These are phyloP conservation scores for Microtus ochrogaster DNA, from an alignment of 2,113 vertebrate species.

Conservation along the genomic window DNA sequence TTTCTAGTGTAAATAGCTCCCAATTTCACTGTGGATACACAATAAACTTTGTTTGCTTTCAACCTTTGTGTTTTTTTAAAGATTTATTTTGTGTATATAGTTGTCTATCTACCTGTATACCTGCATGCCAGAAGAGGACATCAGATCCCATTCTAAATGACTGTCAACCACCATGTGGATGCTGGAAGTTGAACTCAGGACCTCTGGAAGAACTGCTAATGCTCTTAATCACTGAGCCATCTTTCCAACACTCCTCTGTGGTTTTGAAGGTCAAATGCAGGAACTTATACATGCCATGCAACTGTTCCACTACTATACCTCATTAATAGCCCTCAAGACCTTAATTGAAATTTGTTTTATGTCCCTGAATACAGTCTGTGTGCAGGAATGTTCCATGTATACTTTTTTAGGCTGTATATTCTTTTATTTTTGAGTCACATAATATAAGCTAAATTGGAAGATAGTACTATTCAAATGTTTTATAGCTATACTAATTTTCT, in stretches of 20 bases:
- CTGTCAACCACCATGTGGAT: too few species aligned
- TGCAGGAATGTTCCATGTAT: background rate
- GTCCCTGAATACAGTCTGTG: background rate
- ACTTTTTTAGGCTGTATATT: background rate
- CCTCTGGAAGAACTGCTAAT: too few species aligned
- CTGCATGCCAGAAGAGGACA: too few species aligned
- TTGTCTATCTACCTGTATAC: too few species aligned
- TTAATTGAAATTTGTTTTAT: slow-evolving; percentile 21
- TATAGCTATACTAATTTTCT: background rate
- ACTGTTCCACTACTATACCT: background rate
- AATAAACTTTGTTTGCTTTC: background rate
- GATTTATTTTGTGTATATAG: too few species aligned
- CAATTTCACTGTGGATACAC: background rate
- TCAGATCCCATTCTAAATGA: too few species aligned
- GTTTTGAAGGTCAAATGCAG: background rate
- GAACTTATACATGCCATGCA: background rate
- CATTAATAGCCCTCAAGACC: background rate
- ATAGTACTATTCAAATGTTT: background rate
- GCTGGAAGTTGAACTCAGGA: too few species aligned
- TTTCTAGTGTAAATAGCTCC: background rate
- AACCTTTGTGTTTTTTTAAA: too few species aligned
- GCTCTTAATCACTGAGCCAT: too few species aligned
- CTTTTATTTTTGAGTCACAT: background rate
- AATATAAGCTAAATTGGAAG: background rate
- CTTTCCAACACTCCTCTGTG: background rate